phyloP scores from a whole-genome alignment of 2,113 vertebrate species.

The Nerophis lumbriciformis region DNA sequence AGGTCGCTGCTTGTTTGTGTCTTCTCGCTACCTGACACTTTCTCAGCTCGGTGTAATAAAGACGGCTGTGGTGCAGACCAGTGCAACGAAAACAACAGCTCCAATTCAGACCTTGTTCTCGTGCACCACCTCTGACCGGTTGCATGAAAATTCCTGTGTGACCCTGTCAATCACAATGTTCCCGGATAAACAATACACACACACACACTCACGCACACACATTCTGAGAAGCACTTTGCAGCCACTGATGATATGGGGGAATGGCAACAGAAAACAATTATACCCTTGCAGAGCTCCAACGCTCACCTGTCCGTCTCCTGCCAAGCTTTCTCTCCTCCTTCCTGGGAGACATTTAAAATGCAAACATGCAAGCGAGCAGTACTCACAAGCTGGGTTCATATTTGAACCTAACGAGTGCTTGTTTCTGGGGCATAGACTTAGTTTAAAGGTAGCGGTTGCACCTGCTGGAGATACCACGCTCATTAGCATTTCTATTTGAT shows the following conservation, averaged over 20 bases:
- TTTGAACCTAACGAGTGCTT: conserved; percentile 40
- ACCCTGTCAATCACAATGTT: conserved; percentile 53
- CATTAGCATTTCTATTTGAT: conserved; percentile 64
- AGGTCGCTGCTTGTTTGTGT: conserved; percentile 21
- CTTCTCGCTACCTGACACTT: conserved; percentile 34
- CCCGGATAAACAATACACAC: conserved; percentile 6
- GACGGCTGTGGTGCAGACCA: conserved; percentile 26
- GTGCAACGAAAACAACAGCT: conserved; percentile 29
- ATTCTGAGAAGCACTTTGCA: conserved; percentile 36
- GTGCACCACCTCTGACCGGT: conserved; percentile 38
- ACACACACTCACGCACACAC: no score
- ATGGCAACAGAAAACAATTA: conserved; percentile 73
- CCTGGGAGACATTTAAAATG: conserved; percentile 67
- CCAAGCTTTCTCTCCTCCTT: conserved; percentile 56
- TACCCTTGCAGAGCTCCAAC: conserved; percentile 59
- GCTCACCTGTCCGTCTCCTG: conserved; percentile 51
- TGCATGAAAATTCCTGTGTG: conserved; percentile 36
- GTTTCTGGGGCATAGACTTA: conserved; percentile 43
- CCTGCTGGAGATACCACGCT: conserved; percentile 54
- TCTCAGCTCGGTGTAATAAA: conserved; percentile 36
- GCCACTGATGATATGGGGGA: conserved; percentile 44
- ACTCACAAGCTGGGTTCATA: conserved; percentile 36
- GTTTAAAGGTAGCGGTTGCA: conserved; percentile 43
- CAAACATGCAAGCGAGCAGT: conserved; percentile 51
- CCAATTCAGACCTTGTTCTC: conserved; percentile 30